Percentiles rank a stretch among this genome's conserved stretches.
Evolutionary conservation across 2,888 invertebrate species (phyloP).

Genomic region (Yponomeuta plumbellus): DNA sequence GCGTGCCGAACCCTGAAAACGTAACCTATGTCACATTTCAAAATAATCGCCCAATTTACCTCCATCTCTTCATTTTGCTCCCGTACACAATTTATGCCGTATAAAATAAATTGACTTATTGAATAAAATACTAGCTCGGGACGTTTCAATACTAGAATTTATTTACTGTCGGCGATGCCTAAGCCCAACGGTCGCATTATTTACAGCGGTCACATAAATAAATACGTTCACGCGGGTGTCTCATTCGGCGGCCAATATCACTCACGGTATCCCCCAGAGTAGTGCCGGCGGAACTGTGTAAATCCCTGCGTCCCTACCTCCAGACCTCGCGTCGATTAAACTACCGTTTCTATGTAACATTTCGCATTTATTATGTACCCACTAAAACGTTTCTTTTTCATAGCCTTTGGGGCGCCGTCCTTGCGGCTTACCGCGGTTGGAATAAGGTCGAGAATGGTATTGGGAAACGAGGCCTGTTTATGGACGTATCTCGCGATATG

Average conservation of each 20-base stretch:
- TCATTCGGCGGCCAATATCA: neutral
- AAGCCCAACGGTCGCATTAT: neutral
- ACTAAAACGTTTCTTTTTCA: constrained; percentile 30
- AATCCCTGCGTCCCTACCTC: constrained; percentile 26
- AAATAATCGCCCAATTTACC: too few species aligned
- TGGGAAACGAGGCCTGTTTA: neutral
- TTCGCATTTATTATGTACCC: constrained; percentile 44
- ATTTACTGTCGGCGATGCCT: neutral
- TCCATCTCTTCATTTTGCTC: neutral
- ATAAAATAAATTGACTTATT: neutral
- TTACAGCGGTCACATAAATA: constrained; percentile 4
- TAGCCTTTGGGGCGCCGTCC: neutral
- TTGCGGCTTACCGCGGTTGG: neutral
- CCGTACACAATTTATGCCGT: neutral
- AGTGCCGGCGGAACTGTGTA: constrained; percentile 22
- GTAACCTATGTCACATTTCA: too few species aligned
- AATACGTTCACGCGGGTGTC: neutral
- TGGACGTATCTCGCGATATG: constrained; percentile 9
- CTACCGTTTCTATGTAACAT: constrained; percentile 39
- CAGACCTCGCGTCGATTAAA: constrained; percentile 13
- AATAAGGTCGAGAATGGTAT: constrained; percentile 6
- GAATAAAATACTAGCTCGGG: neutral
- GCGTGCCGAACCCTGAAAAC: too few species aligned
- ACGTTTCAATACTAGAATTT: neutral
- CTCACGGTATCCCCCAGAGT: neutral